Percentiles rank a stretch among this genome's conserved stretches.
These are phyloP conservation scores for Holothuria scabra DNA, from an alignment of 53 echinoderm and acorn worm genomes.

Conservation along the genomic window DNA sequence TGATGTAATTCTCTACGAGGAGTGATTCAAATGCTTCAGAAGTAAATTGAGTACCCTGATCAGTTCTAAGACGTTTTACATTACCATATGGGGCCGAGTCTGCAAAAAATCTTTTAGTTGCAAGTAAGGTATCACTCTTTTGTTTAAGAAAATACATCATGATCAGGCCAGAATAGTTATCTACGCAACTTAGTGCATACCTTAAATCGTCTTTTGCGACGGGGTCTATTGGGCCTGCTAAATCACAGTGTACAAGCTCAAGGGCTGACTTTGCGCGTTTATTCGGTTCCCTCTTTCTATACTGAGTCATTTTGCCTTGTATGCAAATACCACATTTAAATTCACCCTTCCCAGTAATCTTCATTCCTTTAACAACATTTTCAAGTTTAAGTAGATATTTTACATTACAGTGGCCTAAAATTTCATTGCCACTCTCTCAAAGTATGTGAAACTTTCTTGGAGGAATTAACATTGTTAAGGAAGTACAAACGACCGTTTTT, in stretches of 20 bases:
- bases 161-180: conserved; percentile 48
- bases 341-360: conserved; percentile 31
- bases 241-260: too few relatives aligned
- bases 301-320: too few relatives aligned
- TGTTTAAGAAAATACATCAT: conserved; percentile 50
- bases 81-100: conserved; percentile 34
- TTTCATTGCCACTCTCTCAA: conserved; percentile 40
- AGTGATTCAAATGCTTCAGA: conserved; percentile 16
- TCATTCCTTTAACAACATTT: conserved; percentile 51
- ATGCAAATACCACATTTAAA: too few relatives aligned
- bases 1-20: background rate
- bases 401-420: too few relatives aligned
- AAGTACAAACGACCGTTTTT: conserved; percentile 43
- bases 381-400: too few relatives aligned
- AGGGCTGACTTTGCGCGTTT: too few relatives aligned
- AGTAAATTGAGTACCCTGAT: conserved; percentile 40
- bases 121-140: conserved; percentile 28
- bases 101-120: conserved; percentile 47
- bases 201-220: too few relatives aligned
- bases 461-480: conserved; percentile 5
- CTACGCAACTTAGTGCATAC: too few relatives aligned
- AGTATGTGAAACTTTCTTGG: conserved; percentile 10
- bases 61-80: conserved; percentile 29
- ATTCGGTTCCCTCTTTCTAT: too few relatives aligned
- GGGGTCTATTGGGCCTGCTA: too few relatives aligned